Evolutionary conservation across 2,888 invertebrate species (phyloP), one percentile per base, ranked within the genome.

Genomic region (Chrysolina americana): DNA sequence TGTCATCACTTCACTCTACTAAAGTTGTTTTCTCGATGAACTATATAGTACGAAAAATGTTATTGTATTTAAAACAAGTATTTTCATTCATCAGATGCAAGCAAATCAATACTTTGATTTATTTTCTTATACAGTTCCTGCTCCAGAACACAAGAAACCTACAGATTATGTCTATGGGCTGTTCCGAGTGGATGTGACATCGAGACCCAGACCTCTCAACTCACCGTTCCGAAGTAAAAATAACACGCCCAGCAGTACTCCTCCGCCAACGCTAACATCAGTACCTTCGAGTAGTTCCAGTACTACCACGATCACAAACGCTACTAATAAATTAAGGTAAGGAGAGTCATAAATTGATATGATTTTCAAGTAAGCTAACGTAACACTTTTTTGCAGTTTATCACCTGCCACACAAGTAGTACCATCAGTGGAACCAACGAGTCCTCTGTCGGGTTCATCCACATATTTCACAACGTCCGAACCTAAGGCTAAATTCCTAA

Each of bases 121-220:
- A 13, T 47, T 41, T 71, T 48, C 41, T 70, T 65, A 85, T 85
- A 70, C 85, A 92, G 92, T 91, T 85, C 92, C 92, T 84, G 91
- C 90, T 75, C 91, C 92, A 50, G 92, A 92, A 82, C 91, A 92
- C 83, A 93, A 92, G 85, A 92, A 92, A 82, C 91, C 92, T 62
- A 92, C 92, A 78, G 93, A 93, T 86, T 94, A 93, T 86, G 92
- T 94, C 82, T 89, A 90, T 80, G 93, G 93, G 68, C 86, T 94
- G 77, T 93, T 93, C 86, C 90, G 90, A 83, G 88, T 91, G 77
- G 91, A 92, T 81, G 88, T 90, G 66, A 89, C 89, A 44, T 86
- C 89, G 68, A 88, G 89, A 79, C 88, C 90, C 17, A 87, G 90
- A 83, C 87, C 89, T 36, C 85, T 87, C 21, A 86, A 86, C 81